phyloP scores from a whole-genome alignment of 2,113 vertebrate genomes.

The Procavia capensis region DNA sequence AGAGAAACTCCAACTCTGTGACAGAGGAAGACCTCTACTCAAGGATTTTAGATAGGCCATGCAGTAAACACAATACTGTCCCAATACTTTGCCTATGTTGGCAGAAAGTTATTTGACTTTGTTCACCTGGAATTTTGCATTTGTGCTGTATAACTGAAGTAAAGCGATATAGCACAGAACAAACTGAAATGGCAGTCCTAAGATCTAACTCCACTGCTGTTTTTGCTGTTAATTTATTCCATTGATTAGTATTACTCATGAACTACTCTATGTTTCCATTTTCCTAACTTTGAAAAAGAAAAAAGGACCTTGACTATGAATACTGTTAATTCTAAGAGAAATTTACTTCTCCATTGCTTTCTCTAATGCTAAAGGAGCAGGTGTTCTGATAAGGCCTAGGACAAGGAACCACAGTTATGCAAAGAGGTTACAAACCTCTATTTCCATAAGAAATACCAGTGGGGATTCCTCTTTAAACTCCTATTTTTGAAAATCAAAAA shows the following conservation, averaged over 20 bases:
- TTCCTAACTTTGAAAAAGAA: background rate
- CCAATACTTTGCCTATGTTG: background rate
- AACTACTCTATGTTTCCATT: background rate
- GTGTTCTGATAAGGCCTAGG: background rate
- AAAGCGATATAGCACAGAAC: background rate
- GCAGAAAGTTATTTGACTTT: background rate
- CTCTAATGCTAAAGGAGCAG: background rate
- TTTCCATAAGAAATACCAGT: background rate
- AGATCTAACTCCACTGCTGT: background rate
- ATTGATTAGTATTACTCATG: background rate
- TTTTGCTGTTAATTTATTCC: background rate
- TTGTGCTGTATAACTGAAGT: background rate
- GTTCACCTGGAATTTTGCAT: background rate
- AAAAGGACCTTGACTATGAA: background rate
- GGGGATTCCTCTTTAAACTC: background rate
- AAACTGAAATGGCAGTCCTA: accelerated
- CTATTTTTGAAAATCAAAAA: background rate
- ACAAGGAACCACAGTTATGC: background rate
- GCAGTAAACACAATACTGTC: background rate
- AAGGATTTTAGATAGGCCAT: background rate
- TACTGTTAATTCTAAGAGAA: background rate
- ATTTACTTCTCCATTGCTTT: background rate
- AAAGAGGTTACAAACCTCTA: too few species aligned
- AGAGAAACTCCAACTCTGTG: background rate
- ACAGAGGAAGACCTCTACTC: background rate